Percentiles rank a stretch among this genome's conserved stretches.
phyloP scores from a whole-genome alignment of 2,888 invertebrate genomes.

The Bembecia ichneumoniformis region DNA sequence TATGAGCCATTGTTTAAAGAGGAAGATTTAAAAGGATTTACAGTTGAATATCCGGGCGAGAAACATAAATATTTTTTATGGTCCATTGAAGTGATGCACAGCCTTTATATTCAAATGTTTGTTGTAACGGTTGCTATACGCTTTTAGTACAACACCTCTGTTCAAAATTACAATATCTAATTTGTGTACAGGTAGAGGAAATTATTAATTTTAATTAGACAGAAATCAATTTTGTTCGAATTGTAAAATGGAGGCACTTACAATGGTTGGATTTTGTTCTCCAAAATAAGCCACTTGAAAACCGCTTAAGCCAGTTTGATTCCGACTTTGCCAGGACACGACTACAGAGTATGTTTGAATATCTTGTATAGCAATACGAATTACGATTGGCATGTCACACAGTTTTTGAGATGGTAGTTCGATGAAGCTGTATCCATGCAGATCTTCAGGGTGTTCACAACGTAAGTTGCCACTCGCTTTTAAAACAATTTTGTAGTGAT shows the following conservation, averaged over 20 bases:
- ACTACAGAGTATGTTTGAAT: constrained; percentile 89
- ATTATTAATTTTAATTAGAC: neutral
- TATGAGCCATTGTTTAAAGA: constrained; percentile 41
- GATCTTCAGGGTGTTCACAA: constrained; percentile 87
- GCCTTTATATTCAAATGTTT: constrained; percentile 69
- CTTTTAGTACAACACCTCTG: constrained; percentile 31
- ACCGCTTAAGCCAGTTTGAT: constrained; percentile 86
- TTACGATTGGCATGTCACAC: constrained; percentile 86
- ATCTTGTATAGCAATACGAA: constrained; percentile 88
- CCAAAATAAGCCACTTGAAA: constrained; percentile 89
- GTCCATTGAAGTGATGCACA: constrained; percentile 70
- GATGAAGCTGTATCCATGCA: constrained; percentile 82
- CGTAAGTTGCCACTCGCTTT: constrained; percentile 75
- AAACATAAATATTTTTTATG: constrained; percentile 71
- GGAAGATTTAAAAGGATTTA: constrained; percentile 58
- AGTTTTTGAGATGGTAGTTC: constrained; percentile 85
- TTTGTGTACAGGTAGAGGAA: neutral
- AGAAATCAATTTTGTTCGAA: neutral
- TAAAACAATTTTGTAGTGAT: constrained; percentile 83
- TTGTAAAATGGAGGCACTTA: constrained; percentile 38
- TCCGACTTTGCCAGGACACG: constrained; percentile 91
- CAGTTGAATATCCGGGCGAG: constrained; percentile 51
- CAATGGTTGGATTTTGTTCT: constrained; percentile 63
- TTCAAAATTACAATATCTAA: constrained; percentile 16
- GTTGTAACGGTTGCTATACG: constrained; percentile 52